Conservation (phyloP, 2,797 vertebrate genomes). For the Ceyx erithaca region DNA sequence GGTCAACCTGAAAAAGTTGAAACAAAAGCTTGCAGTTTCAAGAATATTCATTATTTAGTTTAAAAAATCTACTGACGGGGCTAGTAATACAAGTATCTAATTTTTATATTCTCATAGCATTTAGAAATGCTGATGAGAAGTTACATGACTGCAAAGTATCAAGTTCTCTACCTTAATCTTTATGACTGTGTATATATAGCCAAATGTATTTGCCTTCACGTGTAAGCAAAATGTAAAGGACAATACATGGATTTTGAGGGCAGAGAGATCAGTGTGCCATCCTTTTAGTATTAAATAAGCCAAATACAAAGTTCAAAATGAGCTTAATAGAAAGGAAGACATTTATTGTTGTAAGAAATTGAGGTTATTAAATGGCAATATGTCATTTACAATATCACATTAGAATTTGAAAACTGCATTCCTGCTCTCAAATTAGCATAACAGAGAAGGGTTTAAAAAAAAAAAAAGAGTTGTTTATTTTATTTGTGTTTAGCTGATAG, state of each 20-base stretch:
- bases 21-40: neutral
- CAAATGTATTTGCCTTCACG: neutral
- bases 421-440: neutral
- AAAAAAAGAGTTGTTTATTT: neutral
- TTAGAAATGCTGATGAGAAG: neutral
- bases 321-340: neutral
- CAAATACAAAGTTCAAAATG: neutral
- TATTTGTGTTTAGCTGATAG: neutral
- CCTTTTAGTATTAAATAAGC: neutral
- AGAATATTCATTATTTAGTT: neutral
- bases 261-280: neutral
- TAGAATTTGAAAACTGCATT: neutral
- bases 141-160: neutral
- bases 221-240: neutral
- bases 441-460: neutral
- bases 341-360: neutral
- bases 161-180: neutral
- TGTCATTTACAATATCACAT: neutral
- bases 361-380: neutral
- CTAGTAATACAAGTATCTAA: neutral
- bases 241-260: neutral
- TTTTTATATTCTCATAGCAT: neutral
- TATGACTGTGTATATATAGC: neutral
- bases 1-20: neutral
- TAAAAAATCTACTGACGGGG: neutral